Evolutionary conservation across 2,888 invertebrate species (phyloP).

Genomic region (Zaprionus bogoriensis): DNA sequence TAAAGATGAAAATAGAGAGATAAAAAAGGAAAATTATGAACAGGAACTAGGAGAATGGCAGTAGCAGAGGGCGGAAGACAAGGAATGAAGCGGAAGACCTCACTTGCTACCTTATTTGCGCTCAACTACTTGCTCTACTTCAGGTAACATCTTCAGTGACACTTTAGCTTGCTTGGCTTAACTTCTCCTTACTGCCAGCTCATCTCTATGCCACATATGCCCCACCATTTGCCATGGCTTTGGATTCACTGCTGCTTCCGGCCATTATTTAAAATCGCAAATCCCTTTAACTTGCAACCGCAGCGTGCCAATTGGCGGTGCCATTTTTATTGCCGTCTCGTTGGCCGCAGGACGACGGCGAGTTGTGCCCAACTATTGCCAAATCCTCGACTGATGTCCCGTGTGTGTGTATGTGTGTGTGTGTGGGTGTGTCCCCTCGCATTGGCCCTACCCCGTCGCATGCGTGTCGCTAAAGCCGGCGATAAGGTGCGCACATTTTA

Average conservation of each 20-base stretch:
- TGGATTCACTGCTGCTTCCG: not conserved
- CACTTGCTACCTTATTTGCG: no score
- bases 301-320: conserved; percentile 73
- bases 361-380: conserved; percentile 64
- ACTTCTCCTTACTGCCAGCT: not conserved
- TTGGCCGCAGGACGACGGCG: conserved; percentile 46
- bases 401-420: no score
- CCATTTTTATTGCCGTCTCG: conserved; percentile 73
- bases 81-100: no score
- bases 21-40: no score
- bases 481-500: conserved; percentile 74
- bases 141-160: no score
- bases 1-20: no score
- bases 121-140: no score
- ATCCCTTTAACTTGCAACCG: conserved; percentile 68
- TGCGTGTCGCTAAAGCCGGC: conserved; percentile 74
- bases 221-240: not conserved
- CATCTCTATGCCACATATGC: not conserved
- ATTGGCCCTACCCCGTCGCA: not conserved
- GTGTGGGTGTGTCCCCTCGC: conserved; percentile 11
- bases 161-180: no score
- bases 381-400: conserved; percentile 44
- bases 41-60: no score
- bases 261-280: conserved; percentile 63
- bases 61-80: no score